Evolutionary conservation across 2,113 vertebrate species (phyloP).

Genomic region (Fulmarus glacialis): DNA sequence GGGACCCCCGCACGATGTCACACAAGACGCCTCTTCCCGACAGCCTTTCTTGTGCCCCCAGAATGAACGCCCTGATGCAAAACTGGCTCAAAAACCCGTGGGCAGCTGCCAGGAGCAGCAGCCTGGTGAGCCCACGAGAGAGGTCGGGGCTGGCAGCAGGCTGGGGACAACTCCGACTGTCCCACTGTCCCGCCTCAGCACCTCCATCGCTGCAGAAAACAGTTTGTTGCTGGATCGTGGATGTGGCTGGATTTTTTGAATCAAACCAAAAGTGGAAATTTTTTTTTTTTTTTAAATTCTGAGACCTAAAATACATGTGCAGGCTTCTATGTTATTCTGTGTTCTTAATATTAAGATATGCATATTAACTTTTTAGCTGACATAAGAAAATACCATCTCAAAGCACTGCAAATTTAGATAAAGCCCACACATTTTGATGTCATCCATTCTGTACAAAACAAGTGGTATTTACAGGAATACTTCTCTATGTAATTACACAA

Average conservation of each 20-base stretch:
- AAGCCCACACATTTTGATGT: constrained; percentile 54
- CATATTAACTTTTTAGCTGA: constrained; percentile 70
- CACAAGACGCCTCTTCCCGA: neutral
- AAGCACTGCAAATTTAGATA: constrained; percentile 61
- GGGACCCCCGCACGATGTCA: fast-evolving
- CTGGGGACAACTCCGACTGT: fast-evolving
- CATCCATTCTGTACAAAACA: constrained; percentile 67
- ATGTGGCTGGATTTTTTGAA: neutral
- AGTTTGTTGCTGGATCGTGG: neutral
- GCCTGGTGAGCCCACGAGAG: neutral
- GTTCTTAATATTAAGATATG: constrained; percentile 38
- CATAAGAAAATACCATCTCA: constrained; percentile 59
- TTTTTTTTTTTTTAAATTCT: neutral
- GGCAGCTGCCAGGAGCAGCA: too few relatives aligned
- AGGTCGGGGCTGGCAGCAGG: neutral
- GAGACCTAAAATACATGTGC: neutral
- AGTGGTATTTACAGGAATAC: constrained; percentile 75
- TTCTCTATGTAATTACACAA: constrained; percentile 78
- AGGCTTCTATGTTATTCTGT: neutral
- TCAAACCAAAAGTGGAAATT: neutral
- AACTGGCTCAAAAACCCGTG: fast-evolving
- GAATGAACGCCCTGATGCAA: neutral
- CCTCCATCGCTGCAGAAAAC: neutral
- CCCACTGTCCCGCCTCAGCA: too few relatives aligned
- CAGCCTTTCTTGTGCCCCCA: fast-evolving